Base-by-base conservation (phyloP, 2,113 vertebrate species). In the Callipepla squamata region DNA sequence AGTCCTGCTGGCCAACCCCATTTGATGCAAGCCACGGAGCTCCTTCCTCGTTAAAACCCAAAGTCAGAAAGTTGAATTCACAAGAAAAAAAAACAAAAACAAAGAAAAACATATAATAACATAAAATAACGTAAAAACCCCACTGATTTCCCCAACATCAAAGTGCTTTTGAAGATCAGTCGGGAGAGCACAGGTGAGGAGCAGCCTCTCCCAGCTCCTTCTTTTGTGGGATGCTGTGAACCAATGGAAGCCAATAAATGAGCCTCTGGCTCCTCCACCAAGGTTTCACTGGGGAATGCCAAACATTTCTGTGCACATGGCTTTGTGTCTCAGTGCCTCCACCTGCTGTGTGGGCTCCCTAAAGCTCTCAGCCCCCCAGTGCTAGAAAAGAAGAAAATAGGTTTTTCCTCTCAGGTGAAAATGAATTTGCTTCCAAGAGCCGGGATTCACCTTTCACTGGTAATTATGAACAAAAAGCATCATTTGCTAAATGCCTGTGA, bases 381-480 rank as follows among this genome's bases (percentile, higher is more conserved):
- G 48, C 61, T 22, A 10, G 11, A 76, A 51, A 2, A 32, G 58
- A 51, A 77, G 36, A 78, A 73, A 94, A 89, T 13, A 28, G 32
- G 23, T 68, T 63, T 87, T 87, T 96, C 93, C 82, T 15, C 7
- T 88, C 47, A 79, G 58, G 92, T 82, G 86, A 89, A 89, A 92
- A 82, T 70, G 16, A 94, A 53, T 80, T 93, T 80, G 79, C 87
- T 91, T 80, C 95, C 48, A 50, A 51, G 91, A 93, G 92, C 89
- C 57, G 79, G 58, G 72, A 89, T 92, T 94, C 87, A 72, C 83
- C 93, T 78, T 81, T 93, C 89, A 91, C 92, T 96, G 96, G 80
- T 96, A 96, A 97, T 97, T 95, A 96, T 63, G 93, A 96, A 94
- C 94, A 76, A 81, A 90, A 87, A 91, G 69, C 61, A 26, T 94